Base-by-base conservation (phyloP, 1,140 invertebrate genomes). In the Vanessa tameamea region DNA sequence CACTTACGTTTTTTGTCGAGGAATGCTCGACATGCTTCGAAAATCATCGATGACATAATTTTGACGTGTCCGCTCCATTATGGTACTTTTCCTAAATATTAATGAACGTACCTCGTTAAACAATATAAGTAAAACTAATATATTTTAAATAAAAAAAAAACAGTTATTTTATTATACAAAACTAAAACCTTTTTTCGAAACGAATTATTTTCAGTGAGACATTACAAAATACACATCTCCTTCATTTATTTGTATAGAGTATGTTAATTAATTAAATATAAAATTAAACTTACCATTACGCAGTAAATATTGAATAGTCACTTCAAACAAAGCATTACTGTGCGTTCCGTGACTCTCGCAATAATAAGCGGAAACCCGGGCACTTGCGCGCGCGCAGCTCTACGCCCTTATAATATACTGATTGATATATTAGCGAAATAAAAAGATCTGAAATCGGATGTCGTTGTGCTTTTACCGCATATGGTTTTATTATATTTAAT, bases 281-380 rank as follows among this genome's bases (percentile, higher is more conserved):
- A 55, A 43, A 43, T 61, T 37, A 37, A 23, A 61, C 53, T 50
- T 23, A 67, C 79, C 82, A 78, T 69, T 76, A n/a, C 63, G 11
- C 7, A 16, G 14, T 50, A 16, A 13, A 12, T 16, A 8, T 11
- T 82, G 37, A 76, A 76, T 50, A 78, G 59, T 26, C 55, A 75
- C 53, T 82, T 82, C 76, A 81, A 85, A 86, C 84, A 86, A 83
- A 83, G 84, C 86, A 75, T 63, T 63, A 53, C 74, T 72, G 75
- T 76, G 76, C 31, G 5, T 64, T 12, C 20, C 57, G 57, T 55
- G 66, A n/a, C 16, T 71, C 75, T 76, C 76, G 75, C 78, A 82
- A 84, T 86, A 84, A 84, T 86, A 84, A 86, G 84, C 82, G 84
- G 84, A 86, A 84, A 81, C 73, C 72, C 72, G 76, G 72, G 68